phyloP scores from a whole-genome alignment of 2,113 vertebrate species.

The Sapayoa aenigma region DNA sequence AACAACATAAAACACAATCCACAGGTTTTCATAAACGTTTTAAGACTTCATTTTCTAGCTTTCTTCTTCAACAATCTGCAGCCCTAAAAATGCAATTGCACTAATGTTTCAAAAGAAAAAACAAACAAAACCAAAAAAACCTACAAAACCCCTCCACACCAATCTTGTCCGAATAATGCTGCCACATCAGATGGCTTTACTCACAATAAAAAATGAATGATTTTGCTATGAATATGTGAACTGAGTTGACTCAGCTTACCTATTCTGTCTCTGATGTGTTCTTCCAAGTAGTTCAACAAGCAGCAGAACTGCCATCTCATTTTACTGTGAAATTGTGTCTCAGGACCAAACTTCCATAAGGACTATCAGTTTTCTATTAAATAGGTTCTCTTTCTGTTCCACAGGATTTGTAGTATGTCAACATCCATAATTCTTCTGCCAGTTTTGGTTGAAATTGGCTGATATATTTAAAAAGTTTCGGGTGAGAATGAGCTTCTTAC shows the following conservation, averaged over 20 bases:
- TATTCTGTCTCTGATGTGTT: neutral
- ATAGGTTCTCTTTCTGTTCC: neutral
- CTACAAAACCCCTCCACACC: neutral
- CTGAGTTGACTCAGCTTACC: neutral
- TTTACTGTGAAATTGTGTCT: neutral
- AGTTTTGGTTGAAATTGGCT: neutral
- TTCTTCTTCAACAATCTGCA: neutral
- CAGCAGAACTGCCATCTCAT: neutral
- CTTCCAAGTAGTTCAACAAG: neutral
- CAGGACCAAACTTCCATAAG: neutral
- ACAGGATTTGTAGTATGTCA: neutral
- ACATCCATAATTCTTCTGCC: rapidly evolving
- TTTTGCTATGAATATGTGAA: neutral
- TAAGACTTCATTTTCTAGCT: neutral
- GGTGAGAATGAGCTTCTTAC: too few relatives aligned
- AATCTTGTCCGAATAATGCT: neutral
- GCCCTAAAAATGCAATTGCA: neutral
- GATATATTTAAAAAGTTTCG: neutral
- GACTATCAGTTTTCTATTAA: neutral
- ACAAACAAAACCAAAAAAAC: neutral
- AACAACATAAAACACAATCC: rapidly evolving
- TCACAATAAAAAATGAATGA: neutral
- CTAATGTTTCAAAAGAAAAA: neutral
- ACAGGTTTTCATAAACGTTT: neutral
- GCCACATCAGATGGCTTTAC: neutral